These are phyloP conservation scores for Pseudomyrmex concolor DNA, from an alignment of 1,140 invertebrate species.

Conservation along the genomic window DNA sequence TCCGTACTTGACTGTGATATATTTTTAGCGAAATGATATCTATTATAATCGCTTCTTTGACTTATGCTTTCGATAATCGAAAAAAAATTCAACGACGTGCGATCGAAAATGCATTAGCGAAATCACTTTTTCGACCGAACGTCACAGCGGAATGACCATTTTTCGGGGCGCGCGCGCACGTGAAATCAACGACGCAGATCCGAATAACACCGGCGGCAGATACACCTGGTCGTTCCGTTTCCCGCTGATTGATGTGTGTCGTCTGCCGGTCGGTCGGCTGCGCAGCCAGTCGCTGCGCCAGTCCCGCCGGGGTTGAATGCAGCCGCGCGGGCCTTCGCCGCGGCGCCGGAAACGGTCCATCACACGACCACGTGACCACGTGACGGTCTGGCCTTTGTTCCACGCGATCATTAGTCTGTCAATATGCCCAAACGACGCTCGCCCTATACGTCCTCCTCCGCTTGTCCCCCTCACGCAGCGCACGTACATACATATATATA, in stretches of 20 bases:
- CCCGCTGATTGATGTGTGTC: conserved; percentile 81
- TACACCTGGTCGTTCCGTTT: conserved; percentile 70
- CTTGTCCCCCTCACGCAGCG: not conserved
- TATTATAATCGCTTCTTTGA: not conserved
- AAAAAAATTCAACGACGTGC: not conserved
- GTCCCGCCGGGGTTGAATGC: conserved; percentile 72
- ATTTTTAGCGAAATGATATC: not conserved
- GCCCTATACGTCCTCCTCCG: conserved; percentile 71
- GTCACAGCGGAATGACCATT: conserved; percentile 8
- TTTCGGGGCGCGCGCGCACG: conserved; percentile 28
- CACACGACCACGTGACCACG: conserved; percentile 83
- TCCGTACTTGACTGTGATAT: not conserved
- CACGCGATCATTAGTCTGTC: conserved; percentile 84
- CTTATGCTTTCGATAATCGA: not conserved
- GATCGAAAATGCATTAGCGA: conserved; percentile 16
- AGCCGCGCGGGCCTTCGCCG: conserved; percentile 75
- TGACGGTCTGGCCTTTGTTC: conserved; percentile 84
- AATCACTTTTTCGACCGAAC: conserved; percentile 27
- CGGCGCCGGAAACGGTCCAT: conserved; percentile 84
- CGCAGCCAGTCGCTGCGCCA: conserved; percentile 59
- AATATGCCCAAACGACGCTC: conserved; percentile 84
- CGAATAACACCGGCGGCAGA: conserved; percentile 60
- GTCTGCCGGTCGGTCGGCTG: conserved; percentile 72
- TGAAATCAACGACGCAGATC: conserved; percentile 43
- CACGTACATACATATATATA: conserved; percentile 38